phyloP scores from a whole-genome alignment of 2,888 invertebrate genomes.

The Eristalis intricaria region DNA sequence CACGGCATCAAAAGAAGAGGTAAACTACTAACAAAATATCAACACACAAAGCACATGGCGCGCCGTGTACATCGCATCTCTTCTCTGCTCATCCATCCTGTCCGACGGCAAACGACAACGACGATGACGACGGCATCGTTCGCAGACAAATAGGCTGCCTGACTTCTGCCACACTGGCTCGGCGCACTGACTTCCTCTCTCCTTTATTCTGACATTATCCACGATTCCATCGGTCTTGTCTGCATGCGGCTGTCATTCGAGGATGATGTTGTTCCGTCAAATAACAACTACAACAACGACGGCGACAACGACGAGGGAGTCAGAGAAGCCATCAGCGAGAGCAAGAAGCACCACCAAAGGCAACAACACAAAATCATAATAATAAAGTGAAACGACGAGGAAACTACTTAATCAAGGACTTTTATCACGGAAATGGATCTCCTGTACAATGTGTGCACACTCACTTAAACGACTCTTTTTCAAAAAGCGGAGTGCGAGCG shows the following conservation, averaged over 20 bases:
- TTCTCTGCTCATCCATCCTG: neutral
- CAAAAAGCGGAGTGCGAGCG: neutral
- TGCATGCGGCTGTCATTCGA: slow-evolving; percentile 72
- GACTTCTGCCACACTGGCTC: no score
- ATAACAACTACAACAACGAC: slow-evolving; percentile 33
- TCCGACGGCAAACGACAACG: neutral
- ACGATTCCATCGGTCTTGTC: slow-evolving; percentile 73
- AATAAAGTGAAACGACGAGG: slow-evolving; percentile 77
- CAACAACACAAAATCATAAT: slow-evolving; percentile 58
- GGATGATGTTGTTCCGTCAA: slow-evolving; percentile 50
- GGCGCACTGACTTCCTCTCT: neutral
- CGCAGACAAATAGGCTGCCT: slow-evolving; percentile 26
- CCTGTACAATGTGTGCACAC: slow-evolving; percentile 52
- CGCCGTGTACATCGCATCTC: neutral
- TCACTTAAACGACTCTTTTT: slow-evolving; percentile 20
- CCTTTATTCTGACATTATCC: slow-evolving; percentile 45
- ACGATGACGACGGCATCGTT: neutral
- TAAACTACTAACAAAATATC: slow-evolving; percentile 12
- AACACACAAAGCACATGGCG: slow-evolving; percentile 37
- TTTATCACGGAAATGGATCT: slow-evolving; percentile 72
- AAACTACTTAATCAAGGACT: slow-evolving; percentile 80
- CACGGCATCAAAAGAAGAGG: neutral
- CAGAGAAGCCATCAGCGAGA: neutral
- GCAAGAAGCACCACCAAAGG: neutral
- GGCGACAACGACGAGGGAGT: neutral